phyloP scores from a whole-genome alignment of 2,888 invertebrate species.

The Steinernema carpocapsae region DNA sequence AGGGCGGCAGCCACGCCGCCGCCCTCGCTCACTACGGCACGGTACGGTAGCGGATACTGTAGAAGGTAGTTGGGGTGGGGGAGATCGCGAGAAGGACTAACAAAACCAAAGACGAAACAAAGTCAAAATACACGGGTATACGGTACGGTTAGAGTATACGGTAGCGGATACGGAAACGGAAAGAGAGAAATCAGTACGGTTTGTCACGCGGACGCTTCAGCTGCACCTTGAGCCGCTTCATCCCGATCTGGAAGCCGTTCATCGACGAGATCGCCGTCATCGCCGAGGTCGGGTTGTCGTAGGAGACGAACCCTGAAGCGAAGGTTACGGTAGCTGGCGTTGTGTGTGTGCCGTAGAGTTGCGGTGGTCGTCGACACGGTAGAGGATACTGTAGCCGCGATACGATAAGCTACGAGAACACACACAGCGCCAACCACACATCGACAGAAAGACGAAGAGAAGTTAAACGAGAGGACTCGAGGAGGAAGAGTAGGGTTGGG shows the following conservation, averaged over 20 bases:
- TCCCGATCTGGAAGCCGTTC: slow-evolving; percentile 99
- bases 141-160: slow-evolving; percentile 29
- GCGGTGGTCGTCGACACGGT: not conserved
- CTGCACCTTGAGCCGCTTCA: slow-evolving; percentile 99
- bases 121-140: slow-evolving; percentile 20
- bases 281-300: slow-evolving; percentile 96
- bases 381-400: not conserved
- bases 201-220: slow-evolving; percentile 97
- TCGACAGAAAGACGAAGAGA: slow-evolving; percentile 30
- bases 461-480: slow-evolving; percentile 14
- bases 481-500: slow-evolving; percentile 33
- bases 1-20: not conserved
- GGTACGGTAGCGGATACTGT: not conserved
- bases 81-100: not conserved
- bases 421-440: slow-evolving; percentile 33
- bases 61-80: slow-evolving; percentile 4
- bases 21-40: not conserved
- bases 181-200: slow-evolving; percentile 81
- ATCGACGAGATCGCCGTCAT: slow-evolving; percentile 98
- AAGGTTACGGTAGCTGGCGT: slow-evolving; percentile 31
- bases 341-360: slow-evolving; percentile 6
- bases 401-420: slow-evolving; percentile 33
- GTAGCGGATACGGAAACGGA: slow-evolving; percentile 19
- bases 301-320: slow-evolving; percentile 90
- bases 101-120: slow-evolving; percentile 6